A percentile compares a stretch with the other conserved stretches of the same genome.
Evolutionary conservation across 2,888 invertebrate species (phyloP).

Genomic region (Cephus pygmeus): DNA sequence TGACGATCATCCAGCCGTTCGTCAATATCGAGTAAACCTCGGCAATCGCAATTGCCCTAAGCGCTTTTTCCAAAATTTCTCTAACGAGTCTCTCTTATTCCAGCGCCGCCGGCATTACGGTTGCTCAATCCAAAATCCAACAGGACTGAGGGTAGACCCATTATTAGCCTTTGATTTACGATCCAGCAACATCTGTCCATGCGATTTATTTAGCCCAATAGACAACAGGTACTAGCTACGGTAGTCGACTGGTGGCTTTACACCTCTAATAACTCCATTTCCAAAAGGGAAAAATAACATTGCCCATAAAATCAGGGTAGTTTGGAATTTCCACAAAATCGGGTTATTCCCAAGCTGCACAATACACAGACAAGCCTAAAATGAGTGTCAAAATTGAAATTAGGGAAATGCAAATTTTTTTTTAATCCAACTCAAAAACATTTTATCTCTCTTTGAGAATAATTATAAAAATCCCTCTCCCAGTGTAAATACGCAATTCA

Average conservation of each 20-base stretch:
- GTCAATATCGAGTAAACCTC: neutral
- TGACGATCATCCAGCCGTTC: slow-evolving; percentile 29
- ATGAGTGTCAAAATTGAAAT: neutral
- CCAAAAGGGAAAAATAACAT: neutral
- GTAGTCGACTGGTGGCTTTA: slow-evolving; percentile 25
- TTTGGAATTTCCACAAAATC: neutral
- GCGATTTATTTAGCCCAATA: slow-evolving; percentile 41
- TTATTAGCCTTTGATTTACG: slow-evolving; percentile 15
- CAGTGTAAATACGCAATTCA: neutral
- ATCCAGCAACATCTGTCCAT: slow-evolving; percentile 38
- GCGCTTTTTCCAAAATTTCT: neutral
- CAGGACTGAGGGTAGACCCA: neutral
- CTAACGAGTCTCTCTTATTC: neutral
- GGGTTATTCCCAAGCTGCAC: neutral
- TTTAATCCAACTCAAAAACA: neutral
- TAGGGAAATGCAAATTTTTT: neutral
- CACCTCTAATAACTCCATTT: neutral
- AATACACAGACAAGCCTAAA: neutral
- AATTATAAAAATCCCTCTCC: neutral
- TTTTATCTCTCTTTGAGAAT: neutral
- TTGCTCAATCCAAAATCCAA: neutral
- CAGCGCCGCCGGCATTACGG: neutral
- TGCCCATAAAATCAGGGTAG: neutral
- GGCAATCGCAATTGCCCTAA: neutral
- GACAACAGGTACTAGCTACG: slow-evolving; percentile 44